phyloP scores from a whole-genome alignment of 2,888 invertebrate species.

The Philereme transversata region DNA sequence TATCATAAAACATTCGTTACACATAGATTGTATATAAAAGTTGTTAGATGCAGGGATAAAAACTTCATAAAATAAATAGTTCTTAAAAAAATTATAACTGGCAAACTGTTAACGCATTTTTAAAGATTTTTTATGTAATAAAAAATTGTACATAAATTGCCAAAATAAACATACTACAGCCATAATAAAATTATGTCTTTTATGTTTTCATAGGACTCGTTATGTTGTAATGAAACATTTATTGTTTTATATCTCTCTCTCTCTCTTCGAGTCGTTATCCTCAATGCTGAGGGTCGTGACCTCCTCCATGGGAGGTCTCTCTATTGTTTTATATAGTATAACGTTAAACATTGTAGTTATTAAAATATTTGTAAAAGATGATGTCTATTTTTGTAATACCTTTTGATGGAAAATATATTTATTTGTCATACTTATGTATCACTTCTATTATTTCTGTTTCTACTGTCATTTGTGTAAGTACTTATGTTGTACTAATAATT shows the following conservation, averaged over 20 bases:
- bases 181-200: neutral
- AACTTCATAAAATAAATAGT: neutral
- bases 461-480: conserved; percentile 7
- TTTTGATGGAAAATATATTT: conserved; percentile 49
- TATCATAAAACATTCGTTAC: neutral
- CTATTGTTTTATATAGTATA: too few species aligned
- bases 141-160: conserved; percentile 10
- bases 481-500: conserved; percentile 11
- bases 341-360: conserved; percentile 17
- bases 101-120: neutral
- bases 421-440: conserved; percentile 37
- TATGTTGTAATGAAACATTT: too few species aligned
- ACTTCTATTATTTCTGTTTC: conserved; percentile 33
- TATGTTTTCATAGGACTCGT: neutral
- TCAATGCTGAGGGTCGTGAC: too few species aligned
- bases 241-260: too few species aligned
- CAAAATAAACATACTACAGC: conserved; percentile 7
- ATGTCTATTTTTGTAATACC: conserved; percentile 58
- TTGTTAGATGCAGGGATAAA: neutral
- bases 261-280: too few species aligned
- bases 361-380: conserved; percentile 44
- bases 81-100: neutral
- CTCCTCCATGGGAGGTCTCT: too few species aligned
- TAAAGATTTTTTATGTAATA: too few species aligned
- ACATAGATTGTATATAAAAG: too few species aligned